Percentiles rank a stretch among this genome's conserved stretches.
Evolutionary conservation across 2,113 vertebrate genomes (phyloP).

Genomic region (Ictidomys tridecemlineatus): DNA sequence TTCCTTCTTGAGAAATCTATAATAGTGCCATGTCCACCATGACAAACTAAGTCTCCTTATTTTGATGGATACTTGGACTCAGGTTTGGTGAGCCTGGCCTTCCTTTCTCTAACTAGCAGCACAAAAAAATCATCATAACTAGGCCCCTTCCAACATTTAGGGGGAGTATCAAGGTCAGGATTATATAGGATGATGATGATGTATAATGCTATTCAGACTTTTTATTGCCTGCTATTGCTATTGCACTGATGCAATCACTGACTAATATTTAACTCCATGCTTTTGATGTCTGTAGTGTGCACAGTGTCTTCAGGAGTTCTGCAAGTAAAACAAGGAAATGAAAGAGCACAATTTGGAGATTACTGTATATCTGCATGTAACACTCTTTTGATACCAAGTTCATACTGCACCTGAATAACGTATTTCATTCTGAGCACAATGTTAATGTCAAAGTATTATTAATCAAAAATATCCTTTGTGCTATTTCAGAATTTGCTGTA

Average conservation of each 20-base stretch:
- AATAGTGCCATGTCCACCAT: fast-evolving
- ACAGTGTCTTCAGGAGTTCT: neutral
- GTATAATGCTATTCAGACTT: no score
- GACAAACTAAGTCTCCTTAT: neutral
- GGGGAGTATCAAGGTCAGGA: no score
- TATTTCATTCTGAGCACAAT: neutral
- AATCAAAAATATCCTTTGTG: neutral
- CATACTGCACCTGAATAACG: neutral
- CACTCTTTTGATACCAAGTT: neutral
- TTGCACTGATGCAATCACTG: neutral
- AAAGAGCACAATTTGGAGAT: no score
- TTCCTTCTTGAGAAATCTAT: neutral
- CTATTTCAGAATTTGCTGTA: neutral
- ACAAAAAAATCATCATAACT: no score
- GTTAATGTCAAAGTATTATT: no score
- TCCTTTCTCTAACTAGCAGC: neutral
- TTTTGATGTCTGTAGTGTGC: neutral
- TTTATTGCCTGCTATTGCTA: neutral
- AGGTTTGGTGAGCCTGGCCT: no score
- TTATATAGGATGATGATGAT: neutral
- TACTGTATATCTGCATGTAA: neutral
- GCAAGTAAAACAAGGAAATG: neutral
- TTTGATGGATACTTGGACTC: no score
- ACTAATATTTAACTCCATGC: neutral
- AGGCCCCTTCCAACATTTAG: neutral